Evolutionary conservation across 2,888 invertebrate species (phyloP).

Genomic region (Vannuccia rotundouncinata): DNA sequence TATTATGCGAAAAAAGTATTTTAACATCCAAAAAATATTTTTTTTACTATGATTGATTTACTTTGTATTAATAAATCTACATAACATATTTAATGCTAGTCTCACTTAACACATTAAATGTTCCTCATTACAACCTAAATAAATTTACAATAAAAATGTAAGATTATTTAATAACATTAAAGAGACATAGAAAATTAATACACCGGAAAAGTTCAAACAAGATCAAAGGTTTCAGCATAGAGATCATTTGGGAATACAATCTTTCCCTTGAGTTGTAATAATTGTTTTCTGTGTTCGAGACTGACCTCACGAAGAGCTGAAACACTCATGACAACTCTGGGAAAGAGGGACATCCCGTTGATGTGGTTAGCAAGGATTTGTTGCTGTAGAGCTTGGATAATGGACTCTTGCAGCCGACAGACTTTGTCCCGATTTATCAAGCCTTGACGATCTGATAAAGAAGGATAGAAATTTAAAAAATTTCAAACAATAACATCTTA

Average conservation of each 20-base stretch:
- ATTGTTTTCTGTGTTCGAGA: constrained; percentile 53
- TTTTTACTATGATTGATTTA: too few relatives aligned
- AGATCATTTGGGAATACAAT: constrained; percentile 50
- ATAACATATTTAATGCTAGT: too few relatives aligned
- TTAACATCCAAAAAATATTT: too few relatives aligned
- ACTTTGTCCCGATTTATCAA: constrained; percentile 52
- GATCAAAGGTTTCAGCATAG: constrained; percentile 52
- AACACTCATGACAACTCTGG: constrained; percentile 54
- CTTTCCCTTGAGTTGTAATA: constrained; percentile 49
- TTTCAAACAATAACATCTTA: too few relatives aligned
- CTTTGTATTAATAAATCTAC: too few relatives aligned
- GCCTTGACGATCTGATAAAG: constrained; percentile 51
- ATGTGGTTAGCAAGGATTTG: constrained; percentile 49
- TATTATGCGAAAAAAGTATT: too few relatives aligned
- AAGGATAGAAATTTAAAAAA: constrained; percentile 6
- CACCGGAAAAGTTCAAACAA: constrained; percentile 44
- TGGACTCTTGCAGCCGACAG: constrained; percentile 49
- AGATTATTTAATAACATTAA: too few relatives aligned
- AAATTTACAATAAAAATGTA: too few relatives aligned
- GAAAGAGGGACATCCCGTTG: constrained; percentile 48
- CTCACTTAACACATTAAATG: too few relatives aligned
- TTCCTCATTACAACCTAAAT: too few relatives aligned
- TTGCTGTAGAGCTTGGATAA: constrained; percentile 52
- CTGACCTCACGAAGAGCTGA: constrained; percentile 54
- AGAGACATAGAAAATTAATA: too few relatives aligned